Evolutionary conservation across 2,888 invertebrate species (phyloP).

Genomic region (Drosophila anomelani): DNA sequence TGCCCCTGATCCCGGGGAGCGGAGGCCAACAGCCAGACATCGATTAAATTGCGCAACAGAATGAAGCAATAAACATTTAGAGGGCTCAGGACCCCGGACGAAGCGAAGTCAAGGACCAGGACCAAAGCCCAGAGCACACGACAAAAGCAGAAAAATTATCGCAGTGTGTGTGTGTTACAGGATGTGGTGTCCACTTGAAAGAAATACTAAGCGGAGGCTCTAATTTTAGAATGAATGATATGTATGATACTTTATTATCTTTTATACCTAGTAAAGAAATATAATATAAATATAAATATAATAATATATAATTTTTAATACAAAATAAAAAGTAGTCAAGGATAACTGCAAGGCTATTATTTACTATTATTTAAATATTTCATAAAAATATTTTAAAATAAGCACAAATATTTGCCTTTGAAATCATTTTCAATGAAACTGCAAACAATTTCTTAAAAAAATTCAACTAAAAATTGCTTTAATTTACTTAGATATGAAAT

Average conservation of each 20-base stretch:
- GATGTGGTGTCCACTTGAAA: constrained; percentile 51
- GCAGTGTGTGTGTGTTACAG: constrained; percentile 33
- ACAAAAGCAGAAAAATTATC: constrained; percentile 55
- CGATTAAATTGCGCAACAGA: constrained; percentile 78
- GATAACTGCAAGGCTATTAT: neutral
- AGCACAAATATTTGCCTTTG: neutral
- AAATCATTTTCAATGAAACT: too few species aligned
- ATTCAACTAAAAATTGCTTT: too few species aligned
- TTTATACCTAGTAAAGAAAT: neutral
- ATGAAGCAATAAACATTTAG: constrained; percentile 80
- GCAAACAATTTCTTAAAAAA: neutral
- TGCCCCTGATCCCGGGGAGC: constrained; percentile 10
- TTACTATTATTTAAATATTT: neutral
- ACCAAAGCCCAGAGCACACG: constrained; percentile 20
- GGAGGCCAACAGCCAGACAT: constrained; percentile 54
- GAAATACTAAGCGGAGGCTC: neutral
- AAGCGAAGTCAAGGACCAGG: constrained; percentile 31
- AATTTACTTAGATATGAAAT: accelerated
- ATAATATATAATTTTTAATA: too few species aligned
- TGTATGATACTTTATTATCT: neutral
- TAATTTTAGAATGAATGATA: neutral
- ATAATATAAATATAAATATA: too few species aligned
- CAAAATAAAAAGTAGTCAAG: neutral
- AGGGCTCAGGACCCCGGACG: constrained; percentile 54
- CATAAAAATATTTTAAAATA: neutral